Base-by-base conservation (phyloP, 2,797 vertebrate genomes). In the Sebastes ruberrimus region DNA sequence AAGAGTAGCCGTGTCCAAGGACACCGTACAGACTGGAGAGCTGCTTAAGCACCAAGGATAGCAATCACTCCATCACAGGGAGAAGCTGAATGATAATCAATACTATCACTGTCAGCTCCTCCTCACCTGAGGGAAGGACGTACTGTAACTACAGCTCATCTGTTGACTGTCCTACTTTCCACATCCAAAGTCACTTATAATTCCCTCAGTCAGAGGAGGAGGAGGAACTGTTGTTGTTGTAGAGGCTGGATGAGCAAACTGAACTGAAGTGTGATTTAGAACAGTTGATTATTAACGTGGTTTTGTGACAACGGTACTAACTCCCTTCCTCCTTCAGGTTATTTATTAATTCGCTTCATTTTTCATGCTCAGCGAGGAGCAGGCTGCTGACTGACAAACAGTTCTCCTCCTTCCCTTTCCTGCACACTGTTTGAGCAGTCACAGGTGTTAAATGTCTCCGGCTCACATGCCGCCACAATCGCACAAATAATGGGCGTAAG, bases 71-170 rank as follows among this genome's bases (percentile, higher is more conserved):
- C 52, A 52, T 80, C 61, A 73, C 74, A 38, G 42, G 72, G 1
- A 71, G 71, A 68, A 52, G 49, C 83, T 84, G 74, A 71, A 3
- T 63, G 59, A 78, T 75, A 81, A 91, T 90, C 85, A 82, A 88
- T 89, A 88, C 60, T 73, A 71, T 87, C 57, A 38, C 73, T 86
- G 77, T 75, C 85, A 82, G 66, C 76, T 77, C 62, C 75, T 79
- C 70, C 81, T 78, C 53, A 84, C 85, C 78, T 73, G 65, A 10
- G 78, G 85, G 84, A 89, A 84, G 82, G 82, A 80, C 83, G 70
- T 3, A 59, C 30, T 61, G 65, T 53, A 68, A 63, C 80, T 76
- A 33, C 78, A 76, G 52, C 57, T 67, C 76, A 74, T 83, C 74
- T 74, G 46, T 82, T 73, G 16, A 76, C 81, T 59, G 76, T 49